Evolutionary conservation across 2,113 vertebrate genomes (phyloP).

Genomic region (Oncorhynchus clarkii): DNA sequence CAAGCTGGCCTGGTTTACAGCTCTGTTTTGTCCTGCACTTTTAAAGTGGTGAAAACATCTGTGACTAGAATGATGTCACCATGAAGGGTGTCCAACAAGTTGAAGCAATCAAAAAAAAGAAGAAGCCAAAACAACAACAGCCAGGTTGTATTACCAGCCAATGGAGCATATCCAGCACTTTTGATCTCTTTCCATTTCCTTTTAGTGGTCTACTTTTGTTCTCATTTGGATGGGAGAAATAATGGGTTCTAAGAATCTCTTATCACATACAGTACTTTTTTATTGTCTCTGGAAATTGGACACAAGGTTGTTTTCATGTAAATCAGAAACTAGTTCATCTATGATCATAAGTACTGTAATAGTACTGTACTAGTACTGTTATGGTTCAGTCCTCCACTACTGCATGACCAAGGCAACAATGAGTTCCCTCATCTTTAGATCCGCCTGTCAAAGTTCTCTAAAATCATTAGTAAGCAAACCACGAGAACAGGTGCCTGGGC

Average conservation of each 20-base stretch:
- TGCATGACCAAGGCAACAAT: too few relatives aligned
- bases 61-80: constrained; percentile 89
- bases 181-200: background rate
- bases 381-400: too few relatives aligned
- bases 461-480: too few relatives aligned
- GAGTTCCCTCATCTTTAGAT: too few relatives aligned
- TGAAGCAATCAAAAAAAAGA: background rate
- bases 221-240: background rate
- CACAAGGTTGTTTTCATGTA: background rate
- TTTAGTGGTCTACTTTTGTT: background rate
- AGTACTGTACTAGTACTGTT: too few relatives aligned
- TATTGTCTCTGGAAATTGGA: background rate
- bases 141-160: background rate
- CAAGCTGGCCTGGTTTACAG: constrained; percentile 96
- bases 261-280: background rate
- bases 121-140: background rate
- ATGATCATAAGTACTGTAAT: background rate
- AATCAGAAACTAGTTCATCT: background rate
- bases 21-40: constrained; percentile 79
- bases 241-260: background rate
- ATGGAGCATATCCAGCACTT: background rate
- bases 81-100: constrained; percentile 62
- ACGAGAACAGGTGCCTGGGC: too few relatives aligned
- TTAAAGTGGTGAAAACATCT: constrained; percentile 88
- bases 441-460: too few relatives aligned